Percentiles rank a stretch among this genome's conserved stretches.
Evolutionary conservation across 1,140 invertebrate species (phyloP).

Genomic region (Trichonephila inaurata): DNA sequence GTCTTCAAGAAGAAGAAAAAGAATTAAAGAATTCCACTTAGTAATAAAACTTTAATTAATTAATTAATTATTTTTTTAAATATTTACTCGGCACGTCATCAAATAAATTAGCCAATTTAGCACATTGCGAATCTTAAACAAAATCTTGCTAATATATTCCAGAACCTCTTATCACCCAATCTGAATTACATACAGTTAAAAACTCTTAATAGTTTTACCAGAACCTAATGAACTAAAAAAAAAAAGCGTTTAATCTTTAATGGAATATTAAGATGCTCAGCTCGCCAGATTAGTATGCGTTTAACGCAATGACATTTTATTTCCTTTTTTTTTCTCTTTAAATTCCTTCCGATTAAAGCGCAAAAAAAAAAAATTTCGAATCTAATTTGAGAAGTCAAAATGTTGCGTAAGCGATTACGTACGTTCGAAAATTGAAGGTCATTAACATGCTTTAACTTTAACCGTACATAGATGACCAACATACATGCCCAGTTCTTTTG

Average conservation of each 20-base stretch:
- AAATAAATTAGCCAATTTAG: too few species aligned
- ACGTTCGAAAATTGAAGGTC: constrained; percentile 2
- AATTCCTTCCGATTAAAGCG: background rate
- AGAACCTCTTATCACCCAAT: too few species aligned
- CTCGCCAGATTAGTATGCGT: background rate
- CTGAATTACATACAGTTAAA: too few species aligned
- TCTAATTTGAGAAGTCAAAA: background rate
- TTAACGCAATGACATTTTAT: background rate
- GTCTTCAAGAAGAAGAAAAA: too few species aligned
- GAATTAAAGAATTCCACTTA: too few species aligned
- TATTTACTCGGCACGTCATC: too few species aligned
- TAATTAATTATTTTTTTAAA: too few species aligned
- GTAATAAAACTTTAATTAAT: too few species aligned
- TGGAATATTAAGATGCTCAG: background rate
- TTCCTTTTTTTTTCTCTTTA: background rate
- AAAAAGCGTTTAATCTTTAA: background rate
- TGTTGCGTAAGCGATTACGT: background rate
- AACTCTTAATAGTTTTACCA: too few species aligned
- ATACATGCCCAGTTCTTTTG: background rate
- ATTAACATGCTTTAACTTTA: constrained; percentile 24
- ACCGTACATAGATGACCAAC: background rate
- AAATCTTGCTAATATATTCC: too few species aligned
- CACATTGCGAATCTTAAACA: too few species aligned
- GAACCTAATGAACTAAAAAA: too few species aligned
- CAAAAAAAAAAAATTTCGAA: background rate